Base-by-base conservation (phyloP, 2,888 invertebrate genomes). In the Tiphia femorata region DNA sequence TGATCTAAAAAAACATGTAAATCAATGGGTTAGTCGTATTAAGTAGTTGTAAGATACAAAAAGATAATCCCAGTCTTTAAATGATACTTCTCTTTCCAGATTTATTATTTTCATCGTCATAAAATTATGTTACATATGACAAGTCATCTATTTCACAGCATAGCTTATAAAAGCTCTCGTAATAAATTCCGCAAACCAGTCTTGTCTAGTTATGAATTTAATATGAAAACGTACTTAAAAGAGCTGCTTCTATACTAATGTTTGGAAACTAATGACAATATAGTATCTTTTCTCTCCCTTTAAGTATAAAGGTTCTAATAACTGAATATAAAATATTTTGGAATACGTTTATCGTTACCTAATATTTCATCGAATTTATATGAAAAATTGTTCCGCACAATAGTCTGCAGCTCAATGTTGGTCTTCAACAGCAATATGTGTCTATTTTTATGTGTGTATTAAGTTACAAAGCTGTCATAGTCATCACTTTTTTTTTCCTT, bases 331-430 rank as follows among this genome's bases (percentile, higher is more conserved):
- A 16, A 42, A 27, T 25, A 27, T 10, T 42, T 27, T 16, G 27
- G 16, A 42, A 3, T 23, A 25, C 21, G 14, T 16, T 14, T 12
- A 40, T 21, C 21, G 12, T 20, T 40, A 40, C 7, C 20, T 20
- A 23, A 30, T 20, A n/a, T 12, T 17, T 41, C 23, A 40, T 49
- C 42, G 42, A 23, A 42, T 58, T 70, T 58, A 60, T 58, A 66
- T 68, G 65, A 77, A 75, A 75, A 77, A 76, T 75, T 75, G 73
- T 76, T 77, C 75, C 76, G 68, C 70, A 65, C 60, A 69, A 73
- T 67, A 75, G 72, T 67, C 58, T 51, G 58, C 57, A 58, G 55
- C 63, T 65, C 62, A 59, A 62, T 68, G 64, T 74, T 72, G 67
- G 67, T 73, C 67, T 63, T 58, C 49, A 64, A 62, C 56, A 64